A percentile compares a stretch with the other conserved stretches of the same genome.
These are phyloP conservation scores for Phodopus roborovskii DNA, from an alignment of 2,113 vertebrate genomes.

Conservation along the genomic window DNA sequence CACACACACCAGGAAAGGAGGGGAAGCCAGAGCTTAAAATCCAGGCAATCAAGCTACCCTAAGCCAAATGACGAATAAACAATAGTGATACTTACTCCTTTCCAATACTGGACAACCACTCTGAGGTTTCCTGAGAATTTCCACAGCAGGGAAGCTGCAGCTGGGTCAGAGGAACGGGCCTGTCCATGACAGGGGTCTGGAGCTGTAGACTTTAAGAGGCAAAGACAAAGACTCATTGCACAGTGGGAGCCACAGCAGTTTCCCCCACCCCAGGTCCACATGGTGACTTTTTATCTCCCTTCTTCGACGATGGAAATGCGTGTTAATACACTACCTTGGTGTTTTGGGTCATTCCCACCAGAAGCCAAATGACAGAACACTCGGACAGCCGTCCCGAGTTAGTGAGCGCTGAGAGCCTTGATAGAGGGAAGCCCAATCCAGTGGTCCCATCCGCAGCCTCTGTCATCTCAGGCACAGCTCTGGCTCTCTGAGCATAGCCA, in stretches of 20 bases:
- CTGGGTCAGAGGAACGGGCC: conserved; percentile 84
- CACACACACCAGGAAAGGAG: not conserved
- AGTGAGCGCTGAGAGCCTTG: not conserved
- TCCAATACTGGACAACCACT: not conserved
- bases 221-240: conserved; percentile 32
- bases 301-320: not conserved
- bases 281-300: not conserved
- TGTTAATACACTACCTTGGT: not conserved
- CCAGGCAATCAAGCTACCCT: not conserved
- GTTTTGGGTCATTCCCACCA: not conserved
- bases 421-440: not conserved
- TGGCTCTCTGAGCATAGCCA: conserved; percentile 28
- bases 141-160: conserved; percentile 75
- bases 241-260: not conserved
- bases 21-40: not conserved
- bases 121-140: not conserved
- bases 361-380: not conserved
- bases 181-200: conserved; percentile 88
- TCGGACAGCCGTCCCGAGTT: not conserved
- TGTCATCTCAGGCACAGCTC: not conserved
- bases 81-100: not conserved
- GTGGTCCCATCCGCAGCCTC: not conserved
- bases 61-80: not conserved
- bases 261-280: not conserved
- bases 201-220: conserved; percentile 85